A percentile compares a stretch with the other conserved stretches of the same genome.
Conservation (phyloP, 2,797 vertebrate species). For the Chaunax sp. region DNA sequence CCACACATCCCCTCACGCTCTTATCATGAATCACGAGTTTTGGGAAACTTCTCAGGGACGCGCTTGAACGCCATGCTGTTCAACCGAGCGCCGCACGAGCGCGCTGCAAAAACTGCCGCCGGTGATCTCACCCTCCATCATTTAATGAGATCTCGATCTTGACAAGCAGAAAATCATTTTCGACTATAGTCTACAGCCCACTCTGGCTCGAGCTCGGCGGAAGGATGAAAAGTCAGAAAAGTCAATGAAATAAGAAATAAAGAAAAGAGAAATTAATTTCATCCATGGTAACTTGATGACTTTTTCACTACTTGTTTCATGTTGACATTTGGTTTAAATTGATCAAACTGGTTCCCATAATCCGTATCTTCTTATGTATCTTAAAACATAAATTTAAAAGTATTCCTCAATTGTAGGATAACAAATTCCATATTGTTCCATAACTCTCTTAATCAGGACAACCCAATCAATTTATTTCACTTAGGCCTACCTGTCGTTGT, state of each 20-base stretch:
- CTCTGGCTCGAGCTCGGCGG: neutral
- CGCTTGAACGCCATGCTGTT: constrained; percentile 41
- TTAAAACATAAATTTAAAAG: no score
- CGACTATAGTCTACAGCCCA: neutral
- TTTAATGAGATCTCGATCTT: constrained; percentile 24
- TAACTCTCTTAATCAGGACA: neutral
- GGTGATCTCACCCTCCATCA: constrained; percentile 51
- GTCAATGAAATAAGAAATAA: neutral
- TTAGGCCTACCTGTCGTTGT: constrained; percentile 48
- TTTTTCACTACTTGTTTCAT: neutral
- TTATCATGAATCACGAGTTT: constrained; percentile 38
- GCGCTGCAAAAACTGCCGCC: constrained; percentile 50
- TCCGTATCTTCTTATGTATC: no score
- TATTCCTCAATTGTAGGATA: neutral
- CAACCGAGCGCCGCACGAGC: constrained; percentile 59
- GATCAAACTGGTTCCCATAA: neutral
- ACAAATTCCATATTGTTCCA: neutral
- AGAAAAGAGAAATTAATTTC: neutral
- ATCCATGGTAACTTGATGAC: no score
- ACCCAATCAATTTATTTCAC: constrained; percentile 20
- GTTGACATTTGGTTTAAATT: neutral
- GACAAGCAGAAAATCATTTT: constrained; percentile 8
- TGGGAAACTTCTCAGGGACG: constrained; percentile 21
- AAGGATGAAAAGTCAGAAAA: neutral
- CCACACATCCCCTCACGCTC: neutral